Percentiles rank a stretch among this genome's conserved stretches.
phyloP scores from a whole-genome alignment of 2,113 vertebrate genomes.

The Australoheros scitulus region DNA sequence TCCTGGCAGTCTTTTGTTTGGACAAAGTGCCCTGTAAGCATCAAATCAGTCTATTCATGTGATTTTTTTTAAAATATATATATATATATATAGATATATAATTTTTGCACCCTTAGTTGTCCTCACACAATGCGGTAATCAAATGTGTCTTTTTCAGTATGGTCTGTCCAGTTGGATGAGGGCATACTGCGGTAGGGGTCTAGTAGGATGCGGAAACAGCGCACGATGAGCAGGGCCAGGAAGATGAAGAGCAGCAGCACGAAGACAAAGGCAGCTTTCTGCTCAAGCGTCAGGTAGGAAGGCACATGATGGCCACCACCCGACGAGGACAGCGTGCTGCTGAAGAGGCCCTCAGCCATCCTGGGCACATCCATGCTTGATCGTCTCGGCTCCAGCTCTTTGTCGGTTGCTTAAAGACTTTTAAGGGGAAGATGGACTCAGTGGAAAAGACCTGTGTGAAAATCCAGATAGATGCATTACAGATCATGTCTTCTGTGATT shows the following conservation, averaged over 20 bases:
- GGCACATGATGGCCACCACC: constrained; percentile 78
- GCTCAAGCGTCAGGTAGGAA: constrained; percentile 82
- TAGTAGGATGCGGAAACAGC: constrained; percentile 86
- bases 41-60: constrained; percentile 4
- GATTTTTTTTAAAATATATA: not conserved
- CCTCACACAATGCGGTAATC: constrained; percentile 85
- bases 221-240: constrained; percentile 85
- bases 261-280: constrained; percentile 85
- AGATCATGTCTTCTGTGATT: not conserved
- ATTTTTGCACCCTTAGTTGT: not conserved
- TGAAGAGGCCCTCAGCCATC: constrained; percentile 82
- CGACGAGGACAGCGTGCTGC: constrained; percentile 82
- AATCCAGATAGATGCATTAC: constrained; percentile 49
- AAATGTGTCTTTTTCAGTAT: constrained; percentile 86
- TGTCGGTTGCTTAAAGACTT: constrained; percentile 40
- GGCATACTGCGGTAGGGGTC: constrained; percentile 88
- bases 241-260: constrained; percentile 87
- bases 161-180: constrained; percentile 86
- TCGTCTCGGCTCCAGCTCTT: constrained; percentile 73
- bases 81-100: not conserved
- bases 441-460: constrained; percentile 46
- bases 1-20: constrained; percentile 50
- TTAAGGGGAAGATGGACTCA: constrained; percentile 30
- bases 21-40: constrained; percentile 8
- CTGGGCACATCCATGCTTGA: constrained; percentile 77